Evolutionary conservation across 2,888 invertebrate species (phyloP), one percentile per base, ranked within the genome.

Genomic region (Caenorhabditis sp.): DNA sequence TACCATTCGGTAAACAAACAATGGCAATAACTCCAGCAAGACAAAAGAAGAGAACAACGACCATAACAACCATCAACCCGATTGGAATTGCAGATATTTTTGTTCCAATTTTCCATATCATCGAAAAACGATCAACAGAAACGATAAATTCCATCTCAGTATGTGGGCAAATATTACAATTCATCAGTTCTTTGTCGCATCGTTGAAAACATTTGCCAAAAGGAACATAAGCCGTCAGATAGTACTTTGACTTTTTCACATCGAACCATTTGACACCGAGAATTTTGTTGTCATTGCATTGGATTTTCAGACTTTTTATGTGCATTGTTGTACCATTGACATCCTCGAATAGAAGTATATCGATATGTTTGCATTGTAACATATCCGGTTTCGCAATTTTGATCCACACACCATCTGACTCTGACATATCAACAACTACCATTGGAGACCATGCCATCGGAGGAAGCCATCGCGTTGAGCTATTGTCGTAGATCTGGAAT

Each of bases 391-490:
- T 63, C n/a, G 54, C 66, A 10, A 69, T 21, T 14, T 68, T 53
- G 26, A 81, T 36, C 79, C 79, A 81, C 12, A 81, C 63, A 1
- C 75, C 78, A 49, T 70, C 68, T 0, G 38, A 50, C 21, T 77
- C 76, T 10, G 76, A 67, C 20, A 80, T 58, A 59, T 84, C 84
- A 7, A 75, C 71, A 8, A 75, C 52, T 0, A 85, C 25, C 64
- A 82, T 76, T 12, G 85, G 85, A 23, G 84, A 69, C 85, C 85
- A 85, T 3, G 43, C 17, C 31, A 31, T 31, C 10, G 31, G 31
- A 10, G 31, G 31, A 7, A 31, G 31, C 31, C 31, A 50, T 8
- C 66, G 66, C 49, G 66, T 27, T 3, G 43, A 38, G 21, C 23
- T 25, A 8, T 26, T 14, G 20, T 53, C 53, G 38, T 61, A 1